phyloP scores from a whole-genome alignment of 2,888 invertebrate species.

The Drosophila borborema region DNA sequence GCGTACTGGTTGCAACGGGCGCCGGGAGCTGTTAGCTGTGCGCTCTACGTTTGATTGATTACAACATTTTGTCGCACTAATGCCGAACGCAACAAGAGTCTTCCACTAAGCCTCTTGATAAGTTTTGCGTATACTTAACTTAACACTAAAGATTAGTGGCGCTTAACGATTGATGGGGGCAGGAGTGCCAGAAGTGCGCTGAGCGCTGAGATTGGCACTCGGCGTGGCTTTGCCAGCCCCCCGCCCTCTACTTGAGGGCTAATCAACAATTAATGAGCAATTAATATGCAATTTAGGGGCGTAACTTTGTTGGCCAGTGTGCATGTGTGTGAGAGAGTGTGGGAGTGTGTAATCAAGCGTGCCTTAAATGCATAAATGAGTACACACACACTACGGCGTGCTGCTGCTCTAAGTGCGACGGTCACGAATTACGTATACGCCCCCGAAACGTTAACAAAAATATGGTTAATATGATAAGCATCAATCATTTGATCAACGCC shows the following conservation, averaged over 20 bases:
- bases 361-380: constrained; percentile 67
- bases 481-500: constrained; percentile 20
- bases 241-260: constrained; percentile 54
- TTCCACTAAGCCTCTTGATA: constrained; percentile 54
- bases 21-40: constrained; percentile 8
- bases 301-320: constrained; percentile 29
- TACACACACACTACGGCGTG: constrained; percentile 16
- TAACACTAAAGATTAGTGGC: constrained; percentile 62
- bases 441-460: background rate
- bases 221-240: constrained; percentile 16
- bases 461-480: constrained; percentile 11
- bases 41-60: constrained; percentile 69
- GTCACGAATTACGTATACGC: constrained; percentile 27
- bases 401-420: constrained; percentile 3
- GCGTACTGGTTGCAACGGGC: background rate
- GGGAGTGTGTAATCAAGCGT: constrained; percentile 45
- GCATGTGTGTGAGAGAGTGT: background rate
- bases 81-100: constrained; percentile 47
- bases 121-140: constrained; percentile 68
- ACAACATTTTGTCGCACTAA: constrained; percentile 78
- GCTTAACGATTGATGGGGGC: constrained; percentile 23
- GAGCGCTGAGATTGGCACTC: constrained; percentile 43
- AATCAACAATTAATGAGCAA: constrained; percentile 79
- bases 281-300: constrained; percentile 74
- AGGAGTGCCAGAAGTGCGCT: background rate